phyloP scores from a whole-genome alignment of 2,888 invertebrate species.

The Andrena chrysosceles region DNA sequence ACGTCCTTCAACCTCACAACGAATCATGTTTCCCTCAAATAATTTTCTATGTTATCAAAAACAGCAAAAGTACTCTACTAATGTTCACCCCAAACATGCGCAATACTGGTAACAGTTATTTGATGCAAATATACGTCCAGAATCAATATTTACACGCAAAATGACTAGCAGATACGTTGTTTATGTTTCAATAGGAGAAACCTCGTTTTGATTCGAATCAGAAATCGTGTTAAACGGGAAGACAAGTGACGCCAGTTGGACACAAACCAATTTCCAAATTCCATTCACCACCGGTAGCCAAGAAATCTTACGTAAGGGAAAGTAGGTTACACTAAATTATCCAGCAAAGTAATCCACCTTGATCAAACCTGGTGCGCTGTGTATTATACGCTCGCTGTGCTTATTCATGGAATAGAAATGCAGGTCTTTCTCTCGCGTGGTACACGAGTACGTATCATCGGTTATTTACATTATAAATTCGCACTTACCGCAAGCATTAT shows the following conservation, averaged over 20 bases:
- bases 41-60: too few species aligned
- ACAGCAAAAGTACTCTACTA: too few species aligned
- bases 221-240: neutral
- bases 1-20: too few species aligned
- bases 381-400: neutral
- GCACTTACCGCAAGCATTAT: neutral
- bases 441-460: neutral
- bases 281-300: conserved; percentile 20
- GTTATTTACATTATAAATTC: neutral
- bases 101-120: too few species aligned
- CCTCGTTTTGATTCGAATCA: neutral
- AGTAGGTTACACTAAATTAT: conserved; percentile 48
- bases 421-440: neutral
- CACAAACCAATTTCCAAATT: conserved; percentile 41
- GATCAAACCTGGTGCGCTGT: conserved; percentile 20
- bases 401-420: conserved; percentile 4
- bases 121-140: too few species aligned
- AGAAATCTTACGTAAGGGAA: conserved; percentile 43
- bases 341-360: conserved; percentile 35
- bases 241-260: conserved; percentile 15
- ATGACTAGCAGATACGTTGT: neutral
- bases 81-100: too few species aligned
- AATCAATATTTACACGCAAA: too few species aligned
- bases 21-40: too few species aligned
- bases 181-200: neutral